These are phyloP conservation scores for Ceryle rudis DNA, from an alignment of 2,797 vertebrate species.

Conservation along the genomic window DNA sequence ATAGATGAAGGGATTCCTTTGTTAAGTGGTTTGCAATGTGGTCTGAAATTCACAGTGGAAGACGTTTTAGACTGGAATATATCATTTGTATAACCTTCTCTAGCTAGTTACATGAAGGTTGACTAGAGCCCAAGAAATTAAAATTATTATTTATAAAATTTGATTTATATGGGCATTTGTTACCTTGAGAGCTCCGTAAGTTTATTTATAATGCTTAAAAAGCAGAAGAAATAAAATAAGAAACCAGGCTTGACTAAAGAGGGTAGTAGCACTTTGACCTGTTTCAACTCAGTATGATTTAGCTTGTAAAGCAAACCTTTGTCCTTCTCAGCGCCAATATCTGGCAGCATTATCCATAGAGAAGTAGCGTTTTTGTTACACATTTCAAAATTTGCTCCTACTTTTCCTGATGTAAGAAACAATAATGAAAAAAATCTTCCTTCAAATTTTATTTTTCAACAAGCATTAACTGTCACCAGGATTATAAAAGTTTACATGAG, in stretches of 20 bases:
- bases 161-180: not conserved
- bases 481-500: not conserved
- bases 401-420: not conserved
- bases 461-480: not conserved
- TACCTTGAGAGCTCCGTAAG: not conserved
- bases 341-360: not conserved
- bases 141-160: not conserved
- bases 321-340: not conserved
- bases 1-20: not conserved
- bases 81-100: not conserved
- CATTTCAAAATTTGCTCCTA: not conserved
- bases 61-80: not conserved
- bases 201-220: not conserved
- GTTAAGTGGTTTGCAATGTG: not conserved
- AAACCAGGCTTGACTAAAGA: not conserved
- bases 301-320: not conserved
- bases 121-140: not conserved
- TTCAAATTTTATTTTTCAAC: not conserved
- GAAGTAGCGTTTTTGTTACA: not conserved
- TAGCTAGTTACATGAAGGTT: not conserved
- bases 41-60: not conserved
- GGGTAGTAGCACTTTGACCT: not conserved
- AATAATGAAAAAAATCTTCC: not conserved
- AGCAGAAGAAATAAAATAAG: not conserved
- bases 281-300: not conserved